phyloP scores from a whole-genome alignment of 2,888 invertebrate species.

The Monochamus alternatus region DNA sequence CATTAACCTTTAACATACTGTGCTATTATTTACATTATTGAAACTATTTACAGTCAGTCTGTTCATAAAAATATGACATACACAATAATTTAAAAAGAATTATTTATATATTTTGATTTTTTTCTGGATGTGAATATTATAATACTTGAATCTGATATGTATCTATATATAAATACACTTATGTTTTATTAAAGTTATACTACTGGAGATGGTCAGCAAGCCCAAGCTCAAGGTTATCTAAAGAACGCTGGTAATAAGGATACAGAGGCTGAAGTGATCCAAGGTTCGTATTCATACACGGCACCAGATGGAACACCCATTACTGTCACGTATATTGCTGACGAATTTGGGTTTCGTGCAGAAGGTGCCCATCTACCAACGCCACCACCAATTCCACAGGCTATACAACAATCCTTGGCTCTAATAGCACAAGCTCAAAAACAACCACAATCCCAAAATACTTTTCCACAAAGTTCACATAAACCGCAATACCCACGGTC shows the following conservation, averaged over 20 bases:
- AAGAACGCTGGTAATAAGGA: slow-evolving; percentile 81
- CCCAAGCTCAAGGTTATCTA: slow-evolving; percentile 84
- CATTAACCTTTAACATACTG: too few species aligned
- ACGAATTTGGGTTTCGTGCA: slow-evolving; percentile 86
- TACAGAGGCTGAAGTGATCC: slow-evolving; percentile 82
- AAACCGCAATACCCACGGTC: slow-evolving; percentile 53
- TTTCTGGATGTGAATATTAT: background rate
- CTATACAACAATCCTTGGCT: slow-evolving; percentile 76
- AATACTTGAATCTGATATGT: background rate
- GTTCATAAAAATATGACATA: too few species aligned
- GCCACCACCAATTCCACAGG: slow-evolving; percentile 82
- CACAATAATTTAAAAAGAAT: too few species aligned
- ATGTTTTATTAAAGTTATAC: slow-evolving; percentile 74
- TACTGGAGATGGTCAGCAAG: slow-evolving; percentile 85
- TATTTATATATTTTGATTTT: background rate
- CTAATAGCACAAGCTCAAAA: slow-evolving; percentile 60
- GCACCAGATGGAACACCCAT: slow-evolving; percentile 80
- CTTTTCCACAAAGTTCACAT: slow-evolving; percentile 49
- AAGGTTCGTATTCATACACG: slow-evolving; percentile 84
- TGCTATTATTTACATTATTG: too few species aligned
- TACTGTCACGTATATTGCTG: slow-evolving; percentile 79
- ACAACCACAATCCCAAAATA: slow-evolving; percentile 55
- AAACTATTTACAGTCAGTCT: too few species aligned
- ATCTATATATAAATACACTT: background rate
- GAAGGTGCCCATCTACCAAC: slow-evolving; percentile 85